These are phyloP conservation scores for Lycaon pictus DNA, from an alignment of 2,113 vertebrate species.

Conservation along the genomic window DNA sequence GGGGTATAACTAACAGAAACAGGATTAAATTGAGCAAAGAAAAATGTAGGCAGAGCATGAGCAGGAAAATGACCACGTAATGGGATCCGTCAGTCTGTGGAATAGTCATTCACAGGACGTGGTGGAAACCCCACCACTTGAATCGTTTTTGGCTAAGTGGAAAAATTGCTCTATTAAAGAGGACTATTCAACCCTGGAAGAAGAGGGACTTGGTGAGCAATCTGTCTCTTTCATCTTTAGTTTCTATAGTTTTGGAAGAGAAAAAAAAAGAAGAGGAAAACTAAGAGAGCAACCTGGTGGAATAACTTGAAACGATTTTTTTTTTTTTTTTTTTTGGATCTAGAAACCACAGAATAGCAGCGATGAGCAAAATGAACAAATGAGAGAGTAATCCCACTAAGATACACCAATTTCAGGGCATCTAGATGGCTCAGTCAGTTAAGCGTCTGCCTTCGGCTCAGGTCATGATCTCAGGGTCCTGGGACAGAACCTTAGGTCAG, in stretches of 20 bases:
- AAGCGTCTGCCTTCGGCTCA: neutral
- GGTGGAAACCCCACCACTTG: slow-evolving; percentile 69
- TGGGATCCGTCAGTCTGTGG: slow-evolving; percentile 73
- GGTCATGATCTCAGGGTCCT: neutral
- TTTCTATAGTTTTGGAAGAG: slow-evolving; percentile 69
- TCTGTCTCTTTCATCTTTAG: slow-evolving; percentile 74
- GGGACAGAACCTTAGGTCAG: neutral
- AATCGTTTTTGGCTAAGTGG: slow-evolving; percentile 69
- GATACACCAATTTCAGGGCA: neutral
- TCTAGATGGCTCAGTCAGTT: neutral
- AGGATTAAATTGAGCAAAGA: slow-evolving; percentile 74
- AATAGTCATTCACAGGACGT: slow-evolving; percentile 60
- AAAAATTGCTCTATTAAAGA: slow-evolving; percentile 66
- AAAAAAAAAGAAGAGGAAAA: slow-evolving; percentile 63
- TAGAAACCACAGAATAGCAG: slow-evolving; percentile 73
- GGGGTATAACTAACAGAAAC: slow-evolving; percentile 60
- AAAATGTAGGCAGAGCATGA: slow-evolving; percentile 70
- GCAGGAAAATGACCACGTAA: slow-evolving; percentile 62
- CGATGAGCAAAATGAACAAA: slow-evolving; percentile 52
- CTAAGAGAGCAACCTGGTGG: slow-evolving; percentile 46
- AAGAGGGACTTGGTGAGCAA: slow-evolving; percentile 71
- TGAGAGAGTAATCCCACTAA: slow-evolving; percentile 61
- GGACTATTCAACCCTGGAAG: slow-evolving; percentile 65
- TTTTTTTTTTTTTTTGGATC: neutral
- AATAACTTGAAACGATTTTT: slow-evolving; percentile 40